Evolutionary conservation across 1,140 invertebrate genomes (phyloP), one percentile per base, ranked within the genome.

Genomic region (Helicoverpa zea): DNA sequence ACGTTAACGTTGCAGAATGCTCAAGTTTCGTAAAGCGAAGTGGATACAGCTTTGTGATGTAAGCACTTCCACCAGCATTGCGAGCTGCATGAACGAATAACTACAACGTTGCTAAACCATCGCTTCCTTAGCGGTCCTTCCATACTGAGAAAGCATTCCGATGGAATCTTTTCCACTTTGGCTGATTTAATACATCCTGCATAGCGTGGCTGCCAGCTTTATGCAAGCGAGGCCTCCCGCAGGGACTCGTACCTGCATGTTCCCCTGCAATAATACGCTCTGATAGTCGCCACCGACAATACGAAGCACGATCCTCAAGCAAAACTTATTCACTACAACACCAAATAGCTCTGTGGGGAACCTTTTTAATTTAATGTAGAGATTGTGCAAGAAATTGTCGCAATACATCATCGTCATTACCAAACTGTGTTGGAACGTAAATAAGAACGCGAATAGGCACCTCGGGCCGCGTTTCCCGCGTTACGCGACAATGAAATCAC

Each of bases 401-500:
- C 43, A 47, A 79, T 70, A 79, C 63, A 79, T 79, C 63, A 79
- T 70, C 64, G 76, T 79, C 76, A 79, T 79, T 79, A 79, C 52
- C n/a, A 49, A 79, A 79, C 30, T 47, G 72, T 52, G 61, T 64
- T 54, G 29, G 75, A 13, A 54, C 76, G 64, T 70, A 79, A 79
- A 79, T 79, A 79, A 70, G 59, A 68, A 79, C 43, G 13, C 76
- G 76, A 56, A 70, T 58, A 79, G 64, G 64, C 52, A 70, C 63
- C 76, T 56, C 51, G 64, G 63, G 76, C 63, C 64, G 64, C 76
- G 64, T 79, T 79, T 51, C 52, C 63, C 63, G 76, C n/a, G 64
- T 58, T 73, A 58, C 73, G 30, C 52, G 76, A 77, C 76, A 70
- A 83, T 79, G 85, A 85, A 87, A 87, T 88, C 85, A 86, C 84